Evolutionary conservation across 2,797 vertebrate genomes (phyloP), one percentile per base, ranked within the genome.

Genomic region (Gephyroberyx darwinii): DNA sequence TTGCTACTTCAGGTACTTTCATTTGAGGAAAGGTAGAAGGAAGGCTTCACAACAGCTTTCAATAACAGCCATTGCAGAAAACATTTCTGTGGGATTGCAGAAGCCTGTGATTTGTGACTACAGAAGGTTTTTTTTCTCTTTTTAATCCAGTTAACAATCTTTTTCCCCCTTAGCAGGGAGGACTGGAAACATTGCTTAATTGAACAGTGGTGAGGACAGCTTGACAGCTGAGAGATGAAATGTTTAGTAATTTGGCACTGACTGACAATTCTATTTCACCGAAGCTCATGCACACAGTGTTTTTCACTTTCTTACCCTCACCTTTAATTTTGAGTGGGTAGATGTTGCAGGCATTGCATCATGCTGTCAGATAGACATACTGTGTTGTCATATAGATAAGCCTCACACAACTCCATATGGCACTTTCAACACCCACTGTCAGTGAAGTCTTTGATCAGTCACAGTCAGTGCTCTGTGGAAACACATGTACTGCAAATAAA

Each of bases 311-410:
- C 47, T 39, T 12, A 58, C 56, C 45, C 63, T 69, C 68, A 62
- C 57, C 41, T 80, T 84, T 80, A 61, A 85, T 82, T 85, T 64
- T 20, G 22, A 55, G 51, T 35, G 62, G 41, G 65, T 65, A 41
- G 59, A 79, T 69, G 62, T 60, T 74, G 47, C 63, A 73, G 51
- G 45, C 61, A 5, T 80, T 78, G 66, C 76, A 59, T 66, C 77
- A 72, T 68, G 64, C 69, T 85, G 81, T 84, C 82, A 87, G 62
- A 62, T 9, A 54, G 20, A 78, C 19, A 26, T 20, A 59, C 48
- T 80, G 66, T 67, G 66, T 75, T 81, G 73, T 71, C 55, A 78
- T 47, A 20, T 30, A 48, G 59, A 76, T 80, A 73, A 78, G 58
- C 67, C 9, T 68, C 47, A 55, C 10, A 0, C 71, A 63, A 61